phyloP scores from a whole-genome alignment of 2,888 invertebrate genomes.

The Pharmacophagus antenor region DNA sequence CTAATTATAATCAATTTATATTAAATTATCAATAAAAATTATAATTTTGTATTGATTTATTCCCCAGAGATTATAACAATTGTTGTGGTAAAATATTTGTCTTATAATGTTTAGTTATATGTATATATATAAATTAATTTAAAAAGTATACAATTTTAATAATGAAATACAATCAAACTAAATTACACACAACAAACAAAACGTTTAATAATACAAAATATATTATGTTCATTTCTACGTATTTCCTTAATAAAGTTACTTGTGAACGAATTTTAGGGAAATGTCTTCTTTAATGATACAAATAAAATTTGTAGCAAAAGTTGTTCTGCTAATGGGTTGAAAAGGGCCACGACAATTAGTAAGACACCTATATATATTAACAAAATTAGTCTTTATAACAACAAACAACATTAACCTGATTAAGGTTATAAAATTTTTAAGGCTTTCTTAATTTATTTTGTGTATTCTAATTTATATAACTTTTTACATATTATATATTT shows the following conservation, averaged over 20 bases:
- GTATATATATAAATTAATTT: neutral
- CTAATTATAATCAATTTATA: too few relatives aligned
- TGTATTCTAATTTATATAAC: too few relatives aligned
- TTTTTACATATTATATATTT: too few relatives aligned
- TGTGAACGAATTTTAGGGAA: neutral
- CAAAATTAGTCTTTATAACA: too few relatives aligned
- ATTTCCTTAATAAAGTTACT: constrained; percentile 5
- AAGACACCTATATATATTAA: too few relatives aligned
- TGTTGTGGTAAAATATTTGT: neutral
- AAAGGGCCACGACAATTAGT: neutral
- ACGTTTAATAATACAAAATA: neutral
- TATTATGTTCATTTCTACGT: constrained; percentile 1
- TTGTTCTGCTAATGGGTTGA: neutral
- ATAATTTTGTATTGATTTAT: neutral
- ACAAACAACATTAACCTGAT: too few relatives aligned
- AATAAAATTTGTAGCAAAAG: constrained; percentile 9
- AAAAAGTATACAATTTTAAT: neutral
- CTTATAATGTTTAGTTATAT: neutral
- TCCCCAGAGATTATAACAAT: neutral
- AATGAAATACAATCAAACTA: neutral
- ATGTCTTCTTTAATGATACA: constrained; percentile 1
- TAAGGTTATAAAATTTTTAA: too few relatives aligned
- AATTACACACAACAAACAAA: neutral
- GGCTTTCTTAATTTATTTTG: too few relatives aligned
- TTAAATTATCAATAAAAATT: neutral